Evolutionary conservation across 2,113 vertebrate species (phyloP), one percentile per base, ranked within the genome.

Genomic region (Cinclus mexicanus): DNA sequence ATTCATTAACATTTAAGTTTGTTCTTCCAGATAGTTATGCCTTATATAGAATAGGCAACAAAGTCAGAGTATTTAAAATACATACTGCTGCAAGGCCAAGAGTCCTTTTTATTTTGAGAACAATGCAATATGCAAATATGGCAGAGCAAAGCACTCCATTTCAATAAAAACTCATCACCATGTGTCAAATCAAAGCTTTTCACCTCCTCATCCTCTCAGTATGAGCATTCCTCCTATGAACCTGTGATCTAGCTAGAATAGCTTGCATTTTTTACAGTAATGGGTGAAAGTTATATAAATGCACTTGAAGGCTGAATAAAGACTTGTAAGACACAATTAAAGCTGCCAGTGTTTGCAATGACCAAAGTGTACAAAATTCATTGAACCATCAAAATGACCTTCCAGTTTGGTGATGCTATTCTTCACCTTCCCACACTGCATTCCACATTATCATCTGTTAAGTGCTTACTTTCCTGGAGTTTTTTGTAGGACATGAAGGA

Each of bases 1-100:
- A 94, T 91, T 83, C 76, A 89, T 94, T 95, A 94, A 87, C 93
- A 94, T 95, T 96, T 95, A 79, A 82, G 93, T 75, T 93, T 14
- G 47, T 71, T 95, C 86, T 91, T 94, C 59, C 47, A 92, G 69
- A 78, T 70, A 95, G 86, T 64, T 94, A 71, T 56, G 44, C 65
- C 69, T 91, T 69, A 75, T 35, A 87, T 39, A 94, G 83, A 90
- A 92, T 19, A 87, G 78, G 26, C 53, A 92, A 86, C 41, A 28
- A 94, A 94, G 60, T 81, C 26, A 87, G 67, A 74, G 52, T 35
- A 86, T 75, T 90, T 81, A 44, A 68, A 81, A 83, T 29, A 81
- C 0, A 0, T 78, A 63, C 37, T 63, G 64, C 76, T 91, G 55
- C 21, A 59, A 93, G 83, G 50, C 80, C 72, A 12, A 81, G 56